These are phyloP conservation scores for Melitaea athalia DNA, from an alignment of 2,888 invertebrate genomes.

Conservation along the genomic window DNA sequence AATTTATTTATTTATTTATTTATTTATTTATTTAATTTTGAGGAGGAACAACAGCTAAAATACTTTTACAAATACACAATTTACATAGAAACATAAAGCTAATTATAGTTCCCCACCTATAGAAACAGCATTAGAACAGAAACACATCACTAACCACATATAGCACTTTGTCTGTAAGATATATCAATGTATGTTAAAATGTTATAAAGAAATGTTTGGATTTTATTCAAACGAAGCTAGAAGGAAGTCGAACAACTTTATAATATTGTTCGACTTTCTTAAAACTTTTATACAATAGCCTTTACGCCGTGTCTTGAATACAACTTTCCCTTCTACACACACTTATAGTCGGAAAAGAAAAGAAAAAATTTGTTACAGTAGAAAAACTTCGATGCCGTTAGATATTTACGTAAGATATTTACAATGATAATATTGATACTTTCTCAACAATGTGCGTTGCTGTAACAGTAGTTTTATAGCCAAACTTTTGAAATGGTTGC, in stretches of 20 bases:
- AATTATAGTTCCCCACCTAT: too few relatives aligned
- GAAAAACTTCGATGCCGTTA: neutral
- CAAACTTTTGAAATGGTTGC: too few relatives aligned
- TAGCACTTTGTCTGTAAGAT: too few relatives aligned
- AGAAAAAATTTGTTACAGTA: constrained; percentile 1
- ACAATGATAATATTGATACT: neutral
- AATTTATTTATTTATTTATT: too few relatives aligned
- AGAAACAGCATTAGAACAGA: too few relatives aligned
- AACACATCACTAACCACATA: too few relatives aligned
- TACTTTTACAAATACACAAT: too few relatives aligned
- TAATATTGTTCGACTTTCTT: constrained; percentile 5
- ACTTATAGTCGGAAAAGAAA: neutral
- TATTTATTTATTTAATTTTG: too few relatives aligned
- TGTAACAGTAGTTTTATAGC: too few relatives aligned
- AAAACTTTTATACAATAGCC: constrained; percentile 10
- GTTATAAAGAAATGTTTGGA: neutral
- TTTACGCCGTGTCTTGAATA: neutral
- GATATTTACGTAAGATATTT: neutral
- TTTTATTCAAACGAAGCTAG: constrained; percentile 10
- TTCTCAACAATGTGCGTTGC: neutral
- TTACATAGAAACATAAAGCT: too few relatives aligned
- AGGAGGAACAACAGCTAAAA: too few relatives aligned
- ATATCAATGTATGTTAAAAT: too few relatives aligned
- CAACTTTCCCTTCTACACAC: constrained; percentile 4
- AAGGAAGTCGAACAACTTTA: constrained; percentile 10